Base-by-base conservation (phyloP, 35 echinoderm and acorn worm genomes). In the Anneissia japonica region DNA sequence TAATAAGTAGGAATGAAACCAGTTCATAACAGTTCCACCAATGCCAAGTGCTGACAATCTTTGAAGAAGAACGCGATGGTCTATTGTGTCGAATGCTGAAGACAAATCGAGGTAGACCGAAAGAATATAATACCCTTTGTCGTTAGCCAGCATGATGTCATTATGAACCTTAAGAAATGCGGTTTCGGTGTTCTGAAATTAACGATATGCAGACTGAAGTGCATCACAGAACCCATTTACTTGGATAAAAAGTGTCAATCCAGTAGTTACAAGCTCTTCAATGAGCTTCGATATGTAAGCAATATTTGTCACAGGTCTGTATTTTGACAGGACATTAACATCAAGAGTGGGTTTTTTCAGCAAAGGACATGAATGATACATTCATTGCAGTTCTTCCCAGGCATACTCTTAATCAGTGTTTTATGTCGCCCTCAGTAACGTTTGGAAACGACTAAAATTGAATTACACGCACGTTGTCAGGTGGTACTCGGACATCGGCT, bases 111-210 rank as follows among this genome's bases (percentile, higher is more conserved):
- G 77, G 26, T 87, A 84, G 35, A 87, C 79, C 39, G 87, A 83
- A 30, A 91, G 84, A 31, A 76, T 84, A 32, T 85, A 39, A 28
- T 81, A 46, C 74, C 76, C 32, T 30, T 32, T 76, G 33, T 82
- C 90, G 34, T 55, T 86, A 10, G 84, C 3, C 79, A 76, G 82
- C 56, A 86, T 11, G 64, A 91, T 86, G 39, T 91, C 84, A 87
- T 87, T 75, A 73, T 91, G 84, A 19, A 86, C 79, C 41, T 91
- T 91, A 38, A 90, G 35, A 16, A 90, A 31, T 14, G 83, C 89
- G 0, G 89, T 90, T 41, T 85, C 83, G 4, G 89, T 91, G 10
- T 36, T 75, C 21, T 87, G 78, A 74, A 75, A 87, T 73, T 91
- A 51, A 37, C 77, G 81, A 36, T 87, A 87, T 21, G 84, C 84